A percentile compares a stretch with the other conserved stretches of the same genome.
Evolutionary conservation across 2,797 vertebrate genomes (phyloP).

Genomic region (Bradypodion ventrale): DNA sequence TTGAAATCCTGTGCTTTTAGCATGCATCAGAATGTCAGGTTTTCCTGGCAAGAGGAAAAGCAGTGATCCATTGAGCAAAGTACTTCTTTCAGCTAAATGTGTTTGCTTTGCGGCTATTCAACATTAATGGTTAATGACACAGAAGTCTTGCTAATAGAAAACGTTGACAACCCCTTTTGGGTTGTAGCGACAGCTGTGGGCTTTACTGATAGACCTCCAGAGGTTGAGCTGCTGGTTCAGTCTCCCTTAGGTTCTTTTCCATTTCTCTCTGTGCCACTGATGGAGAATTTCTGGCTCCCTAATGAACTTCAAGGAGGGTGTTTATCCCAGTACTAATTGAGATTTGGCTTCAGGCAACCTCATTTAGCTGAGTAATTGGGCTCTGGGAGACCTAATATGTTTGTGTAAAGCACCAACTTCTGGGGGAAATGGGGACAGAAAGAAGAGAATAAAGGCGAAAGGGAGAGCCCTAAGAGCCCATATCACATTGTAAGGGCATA

Average conservation of each 20-base stretch:
- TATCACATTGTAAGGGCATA: no score
- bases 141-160: neutral
- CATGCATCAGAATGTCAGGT: neutral
- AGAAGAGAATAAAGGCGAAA: neutral
- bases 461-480: no score
- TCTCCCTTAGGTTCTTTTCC: neutral
- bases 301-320: conserved; percentile 11
- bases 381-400: conserved; percentile 30
- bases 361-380: conserved; percentile 34
- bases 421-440: neutral
- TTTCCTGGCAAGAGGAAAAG: neutral
- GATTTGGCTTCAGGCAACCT: conserved; percentile 21
- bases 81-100: neutral
- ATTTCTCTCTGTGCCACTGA: neutral
- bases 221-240: neutral
- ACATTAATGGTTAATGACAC: neutral
- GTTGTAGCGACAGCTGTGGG: neutral
- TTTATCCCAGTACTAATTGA: conserved; percentile 34
- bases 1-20: neutral
- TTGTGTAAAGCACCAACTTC: conserved; percentile 24
- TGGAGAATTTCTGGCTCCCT: conserved; percentile 8
- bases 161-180: neutral
- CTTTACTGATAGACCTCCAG: neutral
- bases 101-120: neutral
- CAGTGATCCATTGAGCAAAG: neutral